These are phyloP conservation scores for Drosophila orosa DNA, from an alignment of 1,140 invertebrate species.

Conservation along the genomic window DNA sequence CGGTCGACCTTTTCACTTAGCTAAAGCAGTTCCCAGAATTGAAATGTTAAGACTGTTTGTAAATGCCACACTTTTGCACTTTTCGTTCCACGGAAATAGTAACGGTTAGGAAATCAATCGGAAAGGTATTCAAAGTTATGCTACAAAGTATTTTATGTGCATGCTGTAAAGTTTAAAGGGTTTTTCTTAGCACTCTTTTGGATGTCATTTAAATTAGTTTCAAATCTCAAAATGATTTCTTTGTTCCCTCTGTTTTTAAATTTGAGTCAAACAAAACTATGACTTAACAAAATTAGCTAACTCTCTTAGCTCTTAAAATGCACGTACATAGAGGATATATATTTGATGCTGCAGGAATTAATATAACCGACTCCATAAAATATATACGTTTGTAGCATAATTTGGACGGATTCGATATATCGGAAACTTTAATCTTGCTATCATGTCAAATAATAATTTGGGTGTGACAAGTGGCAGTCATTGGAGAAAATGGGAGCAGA, in stretches of 20 bases:
- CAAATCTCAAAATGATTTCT: not conserved
- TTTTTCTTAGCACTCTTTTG: not conserved
- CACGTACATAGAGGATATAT: too few species aligned
- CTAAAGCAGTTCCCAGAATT: not conserved
- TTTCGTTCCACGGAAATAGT: not conserved
- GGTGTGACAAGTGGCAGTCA: not conserved
- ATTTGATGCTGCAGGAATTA: not conserved
- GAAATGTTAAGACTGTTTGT: not conserved
- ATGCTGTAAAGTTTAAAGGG: not conserved
- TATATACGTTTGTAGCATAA: not conserved
- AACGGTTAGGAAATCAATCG: not conserved
- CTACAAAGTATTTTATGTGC: not conserved
- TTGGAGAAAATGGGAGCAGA: constrained; percentile 62
- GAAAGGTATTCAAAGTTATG: not conserved
- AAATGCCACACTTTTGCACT: not conserved
- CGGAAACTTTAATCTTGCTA: not conserved
- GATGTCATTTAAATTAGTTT: not conserved
- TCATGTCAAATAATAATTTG: not conserved
- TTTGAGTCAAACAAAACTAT: not conserved
- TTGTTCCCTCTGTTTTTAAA: not conserved
- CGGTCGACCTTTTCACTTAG: not conserved
- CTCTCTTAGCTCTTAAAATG: too few species aligned
- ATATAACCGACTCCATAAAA: not conserved
- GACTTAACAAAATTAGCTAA: too few species aligned
- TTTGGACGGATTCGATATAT: not conserved